phyloP scores from a whole-genome alignment of 2,113 vertebrate genomes.

The human (Homo sapiens) region DNA sequence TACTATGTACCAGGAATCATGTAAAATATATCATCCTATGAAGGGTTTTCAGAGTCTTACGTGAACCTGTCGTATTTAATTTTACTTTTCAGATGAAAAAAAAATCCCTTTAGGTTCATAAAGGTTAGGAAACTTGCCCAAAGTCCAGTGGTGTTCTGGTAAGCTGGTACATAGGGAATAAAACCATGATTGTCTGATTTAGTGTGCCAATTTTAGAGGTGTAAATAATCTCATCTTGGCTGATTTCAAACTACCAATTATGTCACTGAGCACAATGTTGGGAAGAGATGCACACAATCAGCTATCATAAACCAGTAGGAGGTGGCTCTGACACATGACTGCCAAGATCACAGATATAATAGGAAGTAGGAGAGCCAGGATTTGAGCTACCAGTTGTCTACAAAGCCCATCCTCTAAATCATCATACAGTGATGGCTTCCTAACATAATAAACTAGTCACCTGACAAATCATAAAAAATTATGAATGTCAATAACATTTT shows the following conservation, averaged over 20 bases:
- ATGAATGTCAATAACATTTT: neutral
- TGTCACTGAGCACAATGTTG: neutral
- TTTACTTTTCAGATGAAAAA: constrained; percentile 1
- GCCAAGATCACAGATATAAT: neutral
- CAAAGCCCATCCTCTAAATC: neutral
- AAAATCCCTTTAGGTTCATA: neutral
- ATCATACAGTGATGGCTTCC: neutral
- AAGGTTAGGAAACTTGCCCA: neutral
- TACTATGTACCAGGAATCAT: neutral
- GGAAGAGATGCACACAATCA: neutral
- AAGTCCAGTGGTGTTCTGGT: neutral
- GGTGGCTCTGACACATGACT: neutral
- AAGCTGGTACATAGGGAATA: neutral
- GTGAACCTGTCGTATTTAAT: neutral
- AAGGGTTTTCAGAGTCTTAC: neutral
- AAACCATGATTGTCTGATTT: neutral
- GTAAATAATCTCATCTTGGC: constrained; percentile 4
- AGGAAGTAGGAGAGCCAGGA: neutral
- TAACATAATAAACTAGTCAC: neutral
- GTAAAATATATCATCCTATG: neutral
- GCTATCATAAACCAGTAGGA: neutral
- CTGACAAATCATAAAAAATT: neutral
- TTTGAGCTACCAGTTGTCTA: neutral
- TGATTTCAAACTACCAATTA: neutral
- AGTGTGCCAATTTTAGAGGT: neutral